Base-by-base conservation (phyloP, 1,140 invertebrate genomes). In the Odontomachus brunneus region DNA sequence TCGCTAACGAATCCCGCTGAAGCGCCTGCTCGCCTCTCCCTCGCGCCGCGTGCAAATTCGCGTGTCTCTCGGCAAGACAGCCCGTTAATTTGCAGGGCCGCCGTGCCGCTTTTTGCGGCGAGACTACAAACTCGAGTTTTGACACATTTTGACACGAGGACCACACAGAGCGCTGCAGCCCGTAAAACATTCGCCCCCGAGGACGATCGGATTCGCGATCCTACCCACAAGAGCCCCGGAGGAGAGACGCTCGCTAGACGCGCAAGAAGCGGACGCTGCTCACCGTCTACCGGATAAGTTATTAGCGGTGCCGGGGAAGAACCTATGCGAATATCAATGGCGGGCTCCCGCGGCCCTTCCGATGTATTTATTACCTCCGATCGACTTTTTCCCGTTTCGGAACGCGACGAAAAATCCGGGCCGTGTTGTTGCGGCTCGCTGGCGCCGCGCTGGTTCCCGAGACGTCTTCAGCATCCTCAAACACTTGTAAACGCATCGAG, bases 131-230 rank as follows among this genome's bases (percentile, higher is more conserved):
- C 91, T 92, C 88, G 89, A 93, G 90, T 93, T 93, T 93, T 93
- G 92, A 93, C 92, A 93, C 92, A 93, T 93, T 93, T 93, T 93
- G 92, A 93, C 92, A 91, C 92, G 87, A 89, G 89, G 92, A 93
- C 92, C 92, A 93, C 92, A 93, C 92, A 93, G 86, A 82, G 84
- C 86, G 92, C 73, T 80, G 85, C 89, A 88, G 87, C 84, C 89
- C 92, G 90, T 80, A 93, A 93, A 92, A 93, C 91, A 92, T 62
- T 83, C 87, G 67, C 84, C 60, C 82, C 62, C 69, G 86, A 51
- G n/a, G 57, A 55, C 66, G 72, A 49, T 17, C 80, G 63, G 72
- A 74, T 49, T 38, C 33, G 55, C 62, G 24, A 38, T 44, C 69
- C n/a, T n/a, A 22, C 14, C 51, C 69, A 71, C 67, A 33, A 29